Conservation (phyloP, 2,888 invertebrate genomes). For the Diplolepis rosae region DNA sequence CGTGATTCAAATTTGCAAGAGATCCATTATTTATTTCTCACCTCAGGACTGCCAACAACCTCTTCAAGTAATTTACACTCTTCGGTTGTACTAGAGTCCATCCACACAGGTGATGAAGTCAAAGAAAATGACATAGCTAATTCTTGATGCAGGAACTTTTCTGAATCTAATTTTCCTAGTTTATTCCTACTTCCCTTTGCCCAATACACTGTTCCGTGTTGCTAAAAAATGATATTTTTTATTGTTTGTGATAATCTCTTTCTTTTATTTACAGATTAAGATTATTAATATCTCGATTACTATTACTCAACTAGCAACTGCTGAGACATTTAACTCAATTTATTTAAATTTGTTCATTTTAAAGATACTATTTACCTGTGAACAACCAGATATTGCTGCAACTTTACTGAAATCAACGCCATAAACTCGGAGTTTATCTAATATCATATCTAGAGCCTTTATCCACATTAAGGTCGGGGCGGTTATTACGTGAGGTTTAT, state of each 20-base stretch:
- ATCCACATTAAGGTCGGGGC: conserved; percentile 96
- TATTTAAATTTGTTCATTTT: not conserved
- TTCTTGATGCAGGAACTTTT: conserved; percentile 88
- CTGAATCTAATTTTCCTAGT: conserved; percentile 81
- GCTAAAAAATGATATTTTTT: conserved; percentile 78
- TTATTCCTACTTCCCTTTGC: conserved; percentile 81
- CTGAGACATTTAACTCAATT: not conserved
- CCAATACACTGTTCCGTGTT: conserved; percentile 99
- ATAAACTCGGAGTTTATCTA: conserved; percentile 87
- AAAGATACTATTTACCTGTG: conserved; percentile 80
- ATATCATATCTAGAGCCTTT: conserved; percentile 92
- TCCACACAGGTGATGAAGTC: conserved; percentile 93
- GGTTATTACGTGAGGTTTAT: conserved; percentile 77
- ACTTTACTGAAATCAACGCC: conserved; percentile 90
- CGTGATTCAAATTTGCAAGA: not conserved
- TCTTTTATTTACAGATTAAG: no score
- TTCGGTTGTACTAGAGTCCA: conserved; percentile 89
- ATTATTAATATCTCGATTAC: no score
- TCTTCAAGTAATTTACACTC: conserved; percentile 88
- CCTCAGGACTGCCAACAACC: conserved; percentile 85
- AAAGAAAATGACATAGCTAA: conserved; percentile 86
- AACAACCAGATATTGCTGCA: conserved; percentile 91
- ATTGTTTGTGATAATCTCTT: no score
- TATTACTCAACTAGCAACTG: no score
- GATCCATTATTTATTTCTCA: conserved; percentile 63